Percentiles rank a stretch among this genome's conserved stretches.
phyloP scores from a whole-genome alignment of 2,888 invertebrate species.

The Mythimna impura region DNA sequence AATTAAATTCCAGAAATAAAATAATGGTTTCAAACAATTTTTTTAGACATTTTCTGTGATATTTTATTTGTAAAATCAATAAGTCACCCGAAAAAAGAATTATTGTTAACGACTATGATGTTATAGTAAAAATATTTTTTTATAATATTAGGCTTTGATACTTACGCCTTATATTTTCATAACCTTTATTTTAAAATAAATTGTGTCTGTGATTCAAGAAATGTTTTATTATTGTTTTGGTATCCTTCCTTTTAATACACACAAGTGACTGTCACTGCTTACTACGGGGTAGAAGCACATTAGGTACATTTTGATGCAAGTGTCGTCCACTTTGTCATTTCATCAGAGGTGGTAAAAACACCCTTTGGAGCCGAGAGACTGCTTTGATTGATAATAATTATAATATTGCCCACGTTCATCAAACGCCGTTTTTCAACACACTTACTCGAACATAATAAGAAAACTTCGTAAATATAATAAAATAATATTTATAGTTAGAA shows the following conservation, averaged over 20 bases:
- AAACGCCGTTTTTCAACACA: too few relatives aligned
- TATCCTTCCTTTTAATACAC: not conserved
- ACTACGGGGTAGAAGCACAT: not conserved
- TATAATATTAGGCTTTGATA: not conserved
- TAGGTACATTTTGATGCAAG: too few relatives aligned
- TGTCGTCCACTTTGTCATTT: too few relatives aligned
- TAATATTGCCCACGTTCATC: too few relatives aligned
- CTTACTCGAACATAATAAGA: too few relatives aligned
- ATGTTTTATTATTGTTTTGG: constrained; percentile 11
- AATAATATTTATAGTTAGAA: too few relatives aligned
- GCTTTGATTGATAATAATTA: too few relatives aligned
- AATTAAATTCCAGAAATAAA: constrained; percentile 8
- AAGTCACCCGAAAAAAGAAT: constrained; percentile 11
- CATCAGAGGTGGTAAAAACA: too few relatives aligned
- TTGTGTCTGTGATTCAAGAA: constrained; percentile 47
- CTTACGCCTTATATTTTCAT: constrained; percentile 23
- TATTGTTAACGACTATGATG: constrained; percentile 5
- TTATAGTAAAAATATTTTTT: constrained; percentile 3
- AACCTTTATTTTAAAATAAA: constrained; percentile 49
- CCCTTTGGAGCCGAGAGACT: too few relatives aligned
- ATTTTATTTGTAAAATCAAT: constrained; percentile 33
- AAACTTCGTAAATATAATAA: too few relatives aligned
- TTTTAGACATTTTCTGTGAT: constrained; percentile 43
- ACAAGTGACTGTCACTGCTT: not conserved
- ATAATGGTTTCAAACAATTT: not conserved